Percentiles rank a stretch among this genome's conserved stretches.
phyloP scores from a whole-genome alignment of 2,797 vertebrate species.

The Peromyscus aztecus region DNA sequence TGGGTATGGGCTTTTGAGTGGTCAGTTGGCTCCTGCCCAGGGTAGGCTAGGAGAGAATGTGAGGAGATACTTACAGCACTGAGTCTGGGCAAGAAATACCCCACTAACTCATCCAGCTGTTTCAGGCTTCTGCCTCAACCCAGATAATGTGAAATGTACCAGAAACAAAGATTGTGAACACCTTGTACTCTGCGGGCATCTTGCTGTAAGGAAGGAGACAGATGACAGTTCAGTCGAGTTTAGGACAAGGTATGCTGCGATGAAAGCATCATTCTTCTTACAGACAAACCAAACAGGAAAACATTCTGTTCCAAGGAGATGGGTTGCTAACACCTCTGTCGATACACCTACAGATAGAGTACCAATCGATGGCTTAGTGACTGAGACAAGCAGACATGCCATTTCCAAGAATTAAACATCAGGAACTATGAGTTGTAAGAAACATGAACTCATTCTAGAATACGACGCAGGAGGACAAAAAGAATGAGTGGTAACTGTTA shows the following conservation, averaged over 20 bases:
- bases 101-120: neutral
- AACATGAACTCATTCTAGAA: neutral
- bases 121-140: neutral
- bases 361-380: neutral
- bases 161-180: slow-evolving; percentile 38
- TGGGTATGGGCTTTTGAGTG: neutral
- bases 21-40: neutral
- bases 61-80: neutral
- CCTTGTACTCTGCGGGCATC: slow-evolving; percentile 7
- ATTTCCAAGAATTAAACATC: neutral
- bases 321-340: neutral
- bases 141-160: neutral
- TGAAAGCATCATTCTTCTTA: neutral
- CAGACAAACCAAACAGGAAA: neutral
- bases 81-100: neutral
- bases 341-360: neutral
- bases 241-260: slow-evolving; percentile 22
- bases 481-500: neutral
- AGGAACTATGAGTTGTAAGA: neutral
- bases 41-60: neutral
- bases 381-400: neutral
- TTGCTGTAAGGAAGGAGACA: neutral
- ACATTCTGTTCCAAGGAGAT: neutral
- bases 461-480: neutral
- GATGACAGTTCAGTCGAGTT: neutral